These are phyloP conservation scores for Poicephalus meyeri DNA, from an alignment of 2,113 vertebrate genomes.

Conservation along the genomic window DNA sequence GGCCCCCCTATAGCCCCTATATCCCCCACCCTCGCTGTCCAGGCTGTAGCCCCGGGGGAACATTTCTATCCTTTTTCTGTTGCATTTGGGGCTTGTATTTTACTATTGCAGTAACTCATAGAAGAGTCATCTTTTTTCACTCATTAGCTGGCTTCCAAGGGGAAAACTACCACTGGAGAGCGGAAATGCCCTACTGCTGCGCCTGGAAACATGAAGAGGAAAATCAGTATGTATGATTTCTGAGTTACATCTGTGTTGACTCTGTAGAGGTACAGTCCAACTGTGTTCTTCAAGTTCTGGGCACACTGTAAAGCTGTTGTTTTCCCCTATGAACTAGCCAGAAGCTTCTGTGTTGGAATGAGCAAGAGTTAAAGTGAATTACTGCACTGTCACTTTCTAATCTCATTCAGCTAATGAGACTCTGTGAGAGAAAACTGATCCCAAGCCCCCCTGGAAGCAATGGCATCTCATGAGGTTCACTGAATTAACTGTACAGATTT, in stretches of 20 bases:
- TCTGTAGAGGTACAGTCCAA: background rate
- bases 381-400: background rate
- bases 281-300: background rate
- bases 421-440: background rate
- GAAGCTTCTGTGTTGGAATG: background rate
- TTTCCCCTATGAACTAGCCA: background rate
- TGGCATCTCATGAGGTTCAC: background rate
- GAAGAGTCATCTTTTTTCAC: background rate
- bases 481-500: background rate
- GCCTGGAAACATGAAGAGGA: slow-evolving; percentile 85
- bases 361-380: background rate
- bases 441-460: background rate
- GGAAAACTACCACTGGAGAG: slow-evolving; percentile 74
- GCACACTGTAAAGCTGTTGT: background rate
- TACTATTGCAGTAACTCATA: slow-evolving; percentile 18
- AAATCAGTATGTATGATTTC: slow-evolving; percentile 86
- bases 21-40: no score
- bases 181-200: slow-evolving; percentile 68
- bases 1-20: no score
- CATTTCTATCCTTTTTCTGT: background rate
- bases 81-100: background rate
- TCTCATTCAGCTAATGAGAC: background rate
- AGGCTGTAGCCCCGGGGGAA: no score
- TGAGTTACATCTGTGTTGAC: background rate
- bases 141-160: slow-evolving; percentile 89